Percentiles rank a stretch among this genome's conserved stretches.
These are phyloP conservation scores for Podabrus alpinus DNA, from an alignment of 2,888 invertebrate species.

Conservation along the genomic window DNA sequence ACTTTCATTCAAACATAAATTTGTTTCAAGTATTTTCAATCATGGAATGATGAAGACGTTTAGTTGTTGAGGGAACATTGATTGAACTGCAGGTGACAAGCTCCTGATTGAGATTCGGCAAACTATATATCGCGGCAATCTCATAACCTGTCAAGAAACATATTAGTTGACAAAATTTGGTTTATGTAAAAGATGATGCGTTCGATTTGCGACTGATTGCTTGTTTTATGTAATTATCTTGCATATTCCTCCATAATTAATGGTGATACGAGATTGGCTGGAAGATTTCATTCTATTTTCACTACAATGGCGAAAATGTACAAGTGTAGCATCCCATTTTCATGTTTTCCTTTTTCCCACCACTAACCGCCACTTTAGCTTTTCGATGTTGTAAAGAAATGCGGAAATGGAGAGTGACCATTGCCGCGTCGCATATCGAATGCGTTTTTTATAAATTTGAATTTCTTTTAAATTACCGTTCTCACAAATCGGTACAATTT, in stretches of 20 bases:
- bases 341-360: conserved; percentile 8
- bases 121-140: conserved; percentile 48
- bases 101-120: conserved; percentile 46
- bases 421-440: conserved; percentile 44
- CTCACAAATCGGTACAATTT: conserved; percentile 47
- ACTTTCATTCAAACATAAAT: conserved; percentile 24
- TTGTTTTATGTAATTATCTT: conserved; percentile 26
- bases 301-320: neutral
- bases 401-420: conserved; percentile 49
- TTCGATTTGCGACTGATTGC: conserved; percentile 27
- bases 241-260: neutral
- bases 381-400: conserved; percentile 39
- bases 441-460: conserved; percentile 39
- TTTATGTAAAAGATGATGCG: conserved; percentile 23
- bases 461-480: conserved; percentile 45
- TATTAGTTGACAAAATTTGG: conserved; percentile 45
- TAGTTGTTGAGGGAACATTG: conserved; percentile 30
- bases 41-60: conserved; percentile 29
- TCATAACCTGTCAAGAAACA: conserved; percentile 46
- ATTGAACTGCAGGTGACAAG: conserved; percentile 44
- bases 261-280: neutral
- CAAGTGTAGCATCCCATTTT: conserved; percentile 6
- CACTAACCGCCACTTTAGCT: conserved; percentile 33
- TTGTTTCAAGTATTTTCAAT: conserved; percentile 28
- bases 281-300: neutral